A percentile compares a stretch with the other conserved stretches of the same genome.
These are phyloP conservation scores for Pammene aurita DNA, from an alignment of 2,888 invertebrate genomes.

Conservation along the genomic window DNA sequence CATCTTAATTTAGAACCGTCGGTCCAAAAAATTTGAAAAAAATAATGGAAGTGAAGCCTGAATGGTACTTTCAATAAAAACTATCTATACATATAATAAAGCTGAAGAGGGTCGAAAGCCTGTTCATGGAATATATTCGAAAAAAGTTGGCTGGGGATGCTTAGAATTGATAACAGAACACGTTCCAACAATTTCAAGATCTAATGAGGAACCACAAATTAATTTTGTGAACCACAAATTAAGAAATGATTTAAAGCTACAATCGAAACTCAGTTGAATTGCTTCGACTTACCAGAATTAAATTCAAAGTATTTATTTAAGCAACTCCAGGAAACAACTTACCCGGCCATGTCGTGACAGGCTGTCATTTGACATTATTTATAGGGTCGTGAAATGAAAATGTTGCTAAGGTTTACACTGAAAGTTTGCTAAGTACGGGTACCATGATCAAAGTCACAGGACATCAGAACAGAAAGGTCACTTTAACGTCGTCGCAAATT, in stretches of 20 bases:
- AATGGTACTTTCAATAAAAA: too few species aligned
- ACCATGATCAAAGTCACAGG: constrained; percentile 17
- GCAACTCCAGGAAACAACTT: constrained; percentile 10
- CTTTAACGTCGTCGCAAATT: background rate
- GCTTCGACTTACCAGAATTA: background rate
- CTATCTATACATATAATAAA: too few species aligned
- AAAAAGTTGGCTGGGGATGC: too few species aligned
- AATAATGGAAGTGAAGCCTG: too few species aligned
- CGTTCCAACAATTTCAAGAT: too few species aligned
- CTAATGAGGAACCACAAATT: too few species aligned
- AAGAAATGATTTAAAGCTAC: background rate
- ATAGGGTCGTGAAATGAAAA: constrained; percentile 34
- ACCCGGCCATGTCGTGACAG: constrained; percentile 14
- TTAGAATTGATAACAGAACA: too few species aligned
- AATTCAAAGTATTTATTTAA: background rate
- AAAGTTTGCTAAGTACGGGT: constrained; percentile 32
- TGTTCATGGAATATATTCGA: too few species aligned
- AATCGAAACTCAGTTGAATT: background rate
- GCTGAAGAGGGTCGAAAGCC: too few species aligned
- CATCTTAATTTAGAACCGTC: too few species aligned
- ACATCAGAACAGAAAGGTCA: background rate
- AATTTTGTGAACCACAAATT: too few species aligned
- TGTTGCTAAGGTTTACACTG: constrained; percentile 31
- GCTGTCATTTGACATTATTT: constrained; percentile 33
- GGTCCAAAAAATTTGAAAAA: too few species aligned